Percentiles rank a stretch among this genome's conserved stretches.
These are phyloP conservation scores for Plusia festucae DNA, from an alignment of 2,888 invertebrate genomes.

Conservation along the genomic window DNA sequence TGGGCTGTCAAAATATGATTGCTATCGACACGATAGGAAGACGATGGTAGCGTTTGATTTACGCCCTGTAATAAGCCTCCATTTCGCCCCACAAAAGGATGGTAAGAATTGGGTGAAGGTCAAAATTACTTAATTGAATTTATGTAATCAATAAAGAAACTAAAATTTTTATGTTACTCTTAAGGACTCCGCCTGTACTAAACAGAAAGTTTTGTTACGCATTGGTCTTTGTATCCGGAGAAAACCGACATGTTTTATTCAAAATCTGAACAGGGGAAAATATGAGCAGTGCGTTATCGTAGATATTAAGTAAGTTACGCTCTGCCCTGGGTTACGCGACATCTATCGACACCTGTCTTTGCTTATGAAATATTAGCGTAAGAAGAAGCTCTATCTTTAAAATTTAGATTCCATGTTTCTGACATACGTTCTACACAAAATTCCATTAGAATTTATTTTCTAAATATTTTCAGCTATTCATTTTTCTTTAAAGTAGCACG, in stretches of 20 bases:
- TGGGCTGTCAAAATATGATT: too few species aligned
- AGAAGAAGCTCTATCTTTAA: slow-evolving; percentile 13
- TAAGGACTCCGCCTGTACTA: too few species aligned
- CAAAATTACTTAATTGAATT: too few species aligned
- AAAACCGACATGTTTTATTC: neutral
- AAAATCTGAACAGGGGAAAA: slow-evolving; percentile 1
- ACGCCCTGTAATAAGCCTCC: too few species aligned
- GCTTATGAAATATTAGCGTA: slow-evolving; percentile 35
- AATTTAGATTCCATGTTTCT: slow-evolving; percentile 9
- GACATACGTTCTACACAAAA: slow-evolving; percentile 9
- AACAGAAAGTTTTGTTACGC: neutral
- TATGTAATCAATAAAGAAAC: too few species aligned
- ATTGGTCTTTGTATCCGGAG: neutral
- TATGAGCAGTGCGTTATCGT: slow-evolving; percentile 9
- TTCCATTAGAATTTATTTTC: neutral
- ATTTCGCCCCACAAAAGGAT: too few species aligned
- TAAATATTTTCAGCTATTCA: neutral
- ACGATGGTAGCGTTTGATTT: too few species aligned
- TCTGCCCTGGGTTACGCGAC: slow-evolving; percentile 23
- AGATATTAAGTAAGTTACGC: slow-evolving; percentile 30
- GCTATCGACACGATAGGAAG: too few species aligned
- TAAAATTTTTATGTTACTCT: too few species aligned
- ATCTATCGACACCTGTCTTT: slow-evolving; percentile 35
- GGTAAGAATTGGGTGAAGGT: too few species aligned
- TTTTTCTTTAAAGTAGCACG: neutral